Conservation (phyloP, 2,888 invertebrate species). For the Ophonus ardosiacus region DNA sequence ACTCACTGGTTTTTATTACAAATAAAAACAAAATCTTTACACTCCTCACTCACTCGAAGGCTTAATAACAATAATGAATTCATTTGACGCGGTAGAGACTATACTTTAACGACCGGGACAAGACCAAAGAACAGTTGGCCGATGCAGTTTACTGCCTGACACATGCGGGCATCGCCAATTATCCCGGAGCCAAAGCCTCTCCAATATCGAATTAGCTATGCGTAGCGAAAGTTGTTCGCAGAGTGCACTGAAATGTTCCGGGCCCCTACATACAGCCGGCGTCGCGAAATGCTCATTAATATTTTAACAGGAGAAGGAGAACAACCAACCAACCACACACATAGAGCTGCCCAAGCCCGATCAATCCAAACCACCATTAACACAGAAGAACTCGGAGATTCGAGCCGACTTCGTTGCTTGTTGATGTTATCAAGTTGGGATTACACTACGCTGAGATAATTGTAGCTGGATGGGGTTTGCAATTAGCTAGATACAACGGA, state of each 20-base stretch:
- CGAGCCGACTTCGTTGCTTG: not conserved
- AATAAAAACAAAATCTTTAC: constrained; percentile 39
- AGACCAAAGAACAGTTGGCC: constrained; percentile 6
- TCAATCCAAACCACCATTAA: not conserved
- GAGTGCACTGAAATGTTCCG: constrained; percentile 13
- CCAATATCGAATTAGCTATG: not conserved
- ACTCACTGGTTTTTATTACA: constrained; percentile 25
- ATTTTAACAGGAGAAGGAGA: constrained; percentile 19
- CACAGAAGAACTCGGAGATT: not conserved
- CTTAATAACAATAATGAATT: constrained; percentile 46
- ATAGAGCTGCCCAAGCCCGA: constrained; percentile 2
- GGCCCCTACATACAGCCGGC: not conserved
- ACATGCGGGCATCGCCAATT: constrained; percentile 22
- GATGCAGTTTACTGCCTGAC: not conserved
- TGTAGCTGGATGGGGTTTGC: constrained; percentile 15
- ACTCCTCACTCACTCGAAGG: not conserved
- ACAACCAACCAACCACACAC: constrained; percentile 23
- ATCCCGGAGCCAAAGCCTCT: not conserved
- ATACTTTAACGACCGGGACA: constrained; percentile 1
- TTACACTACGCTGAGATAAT: constrained; percentile 52
- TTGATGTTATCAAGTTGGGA: constrained; percentile 34
- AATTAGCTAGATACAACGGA: constrained; percentile 43
- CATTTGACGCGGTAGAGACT: constrained; percentile 32
- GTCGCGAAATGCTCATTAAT: constrained; percentile 38
- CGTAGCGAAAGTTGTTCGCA: not conserved